phyloP scores from a whole-genome alignment of 1,140 invertebrate species.

The Notospermus geniculatus region DNA sequence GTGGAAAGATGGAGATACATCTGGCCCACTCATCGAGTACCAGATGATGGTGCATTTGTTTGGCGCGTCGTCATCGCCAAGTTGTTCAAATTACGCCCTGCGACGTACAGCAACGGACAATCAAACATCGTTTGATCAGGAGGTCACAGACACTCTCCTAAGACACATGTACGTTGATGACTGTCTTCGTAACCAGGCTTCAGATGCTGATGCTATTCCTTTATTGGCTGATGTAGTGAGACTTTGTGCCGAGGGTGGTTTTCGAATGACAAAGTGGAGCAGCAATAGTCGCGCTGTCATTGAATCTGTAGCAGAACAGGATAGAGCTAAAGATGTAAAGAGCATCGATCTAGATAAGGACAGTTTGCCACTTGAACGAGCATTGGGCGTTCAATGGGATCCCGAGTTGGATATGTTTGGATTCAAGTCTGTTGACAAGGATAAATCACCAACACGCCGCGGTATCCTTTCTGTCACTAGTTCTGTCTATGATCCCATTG shows the following conservation, averaged over 20 bases:
- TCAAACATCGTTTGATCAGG: neutral
- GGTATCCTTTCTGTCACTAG: constrained; percentile 15
- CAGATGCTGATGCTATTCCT: neutral
- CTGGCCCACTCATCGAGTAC: constrained; percentile 2
- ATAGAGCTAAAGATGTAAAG: neutral
- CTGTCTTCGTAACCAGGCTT: constrained; percentile 7
- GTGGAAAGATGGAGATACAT: constrained; percentile 15
- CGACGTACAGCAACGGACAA: constrained; percentile 13
- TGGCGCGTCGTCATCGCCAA: constrained; percentile 18
- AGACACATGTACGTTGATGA: constrained; percentile 26
- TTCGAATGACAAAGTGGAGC: constrained; percentile 17
- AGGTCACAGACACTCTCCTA: constrained; percentile 9
- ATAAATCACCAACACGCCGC: constrained; percentile 1
- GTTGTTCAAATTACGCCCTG: constrained; percentile 16
- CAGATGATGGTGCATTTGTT: constrained; percentile 23
- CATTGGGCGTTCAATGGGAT: constrained; percentile 11
- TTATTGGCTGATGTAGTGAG: constrained; percentile 12
- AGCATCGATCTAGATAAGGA: neutral
- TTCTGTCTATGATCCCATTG: too few species aligned
- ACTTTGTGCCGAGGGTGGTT: constrained; percentile 13
- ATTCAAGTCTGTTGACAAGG: constrained; percentile 1
- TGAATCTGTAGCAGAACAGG: constrained; percentile 9
- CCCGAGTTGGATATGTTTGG: constrained; percentile 12
- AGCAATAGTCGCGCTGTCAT: constrained; percentile 11
- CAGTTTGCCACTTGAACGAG: neutral